Base-by-base conservation (phyloP, 1,140 invertebrate species). In the Aphis craccivora region DNA sequence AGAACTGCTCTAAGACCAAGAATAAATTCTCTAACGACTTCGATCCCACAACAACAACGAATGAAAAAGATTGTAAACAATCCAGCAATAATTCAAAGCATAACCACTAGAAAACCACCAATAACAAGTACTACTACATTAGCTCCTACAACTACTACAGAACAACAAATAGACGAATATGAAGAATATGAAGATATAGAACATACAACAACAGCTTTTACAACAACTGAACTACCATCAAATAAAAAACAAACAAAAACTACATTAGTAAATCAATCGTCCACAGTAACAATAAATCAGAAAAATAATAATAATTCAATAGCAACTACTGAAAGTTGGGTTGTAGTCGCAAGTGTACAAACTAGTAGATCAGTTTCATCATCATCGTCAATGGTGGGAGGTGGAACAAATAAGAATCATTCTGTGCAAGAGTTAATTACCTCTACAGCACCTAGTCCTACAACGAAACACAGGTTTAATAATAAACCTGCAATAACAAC, bases 21-120 rank as follows among this genome's bases (percentile, higher is more conserved):
- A 84, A 25, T 93, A 22, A 83, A 83, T 83, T 25, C 60, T 40
- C 22, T 45, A 20, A 35, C 45, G 2, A 18, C 45, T 53, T 37
- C 45, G 22, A 18, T 25, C 43, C 91, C 76, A 7, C 81, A 93
- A 67, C 89, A 90, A 90, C 89, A 90, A 90, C 53, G 89, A 45
- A 90, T 90, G 89, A 90, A 90, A 43, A 90, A 90, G 43, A 30
- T 90, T 60, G 89, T 90, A 0, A 90, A 90, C 20, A 90, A 67
- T 0, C 89, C 89, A 20, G 53, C 89, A 30, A 45, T 67, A 90
- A 43, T 90, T 90, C 89, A 90, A 90, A 90, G 89, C 22, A 67
- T 67, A 90, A 90, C 7, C 8, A 90, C 53, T 45, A 90, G 55
- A 90, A 90, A 90, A 67, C 89, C 89, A 51, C 8, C 30, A 60